Base-by-base conservation (phyloP, 1,140 invertebrate genomes). In the Phthorimaea operculella region DNA sequence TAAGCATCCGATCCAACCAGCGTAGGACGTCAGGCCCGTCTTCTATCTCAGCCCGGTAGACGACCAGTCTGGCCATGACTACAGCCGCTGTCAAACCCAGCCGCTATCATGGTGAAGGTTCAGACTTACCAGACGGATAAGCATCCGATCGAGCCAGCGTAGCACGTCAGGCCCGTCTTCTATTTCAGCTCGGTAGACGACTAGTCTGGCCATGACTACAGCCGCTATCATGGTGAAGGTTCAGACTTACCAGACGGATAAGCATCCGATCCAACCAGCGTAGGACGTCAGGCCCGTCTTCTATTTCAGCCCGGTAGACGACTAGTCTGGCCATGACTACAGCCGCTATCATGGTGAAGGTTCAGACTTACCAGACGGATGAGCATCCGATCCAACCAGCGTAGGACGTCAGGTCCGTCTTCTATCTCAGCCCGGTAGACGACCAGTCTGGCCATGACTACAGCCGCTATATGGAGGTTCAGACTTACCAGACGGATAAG, bases 191-290 rank as follows among this genome's bases (percentile, higher is more conserved):
- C 96, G 89, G 85, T 97, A 98, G 42, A 98, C 96, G 8, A 98
- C 98, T 69, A 99, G 91, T 48, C 98, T 89, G 0, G 96, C 95
- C 96, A 99, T 99, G 7, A 99, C 87, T 42, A 99, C 98, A 8
- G 98, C 96, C 1, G 96, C 95, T 11, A 96, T 95, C 85, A 68
- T 95, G 93, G 68, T 92, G 92, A 33, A 94, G 85, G 67, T 94
- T 94, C 4, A 90, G n/a, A n/a, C n/a, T n/a, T 88, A 98, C 96
- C 87, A 99, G 87, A 80, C 97, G 88, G 69, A 99, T 99, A 7
- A 99, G 89, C 92, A 97, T 99, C 66, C 98, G 89, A 87, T 99
- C 98, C 0, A 99, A 91, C 98, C 98, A 99, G 72, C 98, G 90
- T 55, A 99, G 88, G 42, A 99, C 96, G 85, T 99, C 98, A 0